phyloP scores from a whole-genome alignment of 2,888 invertebrate genomes.

The Cryptosula pallasiana region DNA sequence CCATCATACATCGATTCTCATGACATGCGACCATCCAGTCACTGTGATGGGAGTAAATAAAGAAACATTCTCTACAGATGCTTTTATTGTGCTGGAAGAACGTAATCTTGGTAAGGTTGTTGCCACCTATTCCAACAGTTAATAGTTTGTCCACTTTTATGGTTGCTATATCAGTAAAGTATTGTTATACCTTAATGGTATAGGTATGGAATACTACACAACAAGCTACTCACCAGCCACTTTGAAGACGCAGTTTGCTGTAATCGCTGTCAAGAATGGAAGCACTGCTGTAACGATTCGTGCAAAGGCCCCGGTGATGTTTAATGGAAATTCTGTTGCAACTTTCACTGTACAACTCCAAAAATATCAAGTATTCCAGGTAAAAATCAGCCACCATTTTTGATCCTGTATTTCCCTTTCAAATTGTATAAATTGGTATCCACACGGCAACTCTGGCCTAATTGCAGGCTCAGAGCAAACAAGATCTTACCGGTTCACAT shows the following conservation, averaged over 20 bases:
- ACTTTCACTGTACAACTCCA: background rate
- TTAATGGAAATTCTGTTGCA: background rate
- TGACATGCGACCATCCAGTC: background rate
- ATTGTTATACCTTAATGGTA: background rate
- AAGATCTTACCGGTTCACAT: slow-evolving; percentile 6
- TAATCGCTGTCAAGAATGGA: background rate
- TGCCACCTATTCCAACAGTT: background rate
- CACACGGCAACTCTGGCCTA: background rate
- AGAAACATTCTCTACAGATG: slow-evolving; percentile 21
- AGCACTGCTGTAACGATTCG: background rate
- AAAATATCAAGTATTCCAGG: background rate
- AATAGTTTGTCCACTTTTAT: background rate
- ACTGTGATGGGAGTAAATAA: slow-evolving; percentile 17
- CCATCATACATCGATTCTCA: background rate
- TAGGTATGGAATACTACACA: slow-evolving; percentile 16
- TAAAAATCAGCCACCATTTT: too few species aligned
- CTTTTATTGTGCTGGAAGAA: slow-evolving; percentile 1
- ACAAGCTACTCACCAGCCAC: slow-evolving; percentile 11
- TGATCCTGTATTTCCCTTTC: background rate
- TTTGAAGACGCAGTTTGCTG: slow-evolving; percentile 8
- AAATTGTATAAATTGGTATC: too few species aligned
- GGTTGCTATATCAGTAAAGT: too few species aligned
- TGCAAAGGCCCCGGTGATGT: background rate
- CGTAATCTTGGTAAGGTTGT: slow-evolving; percentile 4
- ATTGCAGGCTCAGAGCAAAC: background rate